These are phyloP conservation scores for Drosophila nannoptera DNA, from an alignment of 1,140 invertebrate genomes.

Conservation along the genomic window DNA sequence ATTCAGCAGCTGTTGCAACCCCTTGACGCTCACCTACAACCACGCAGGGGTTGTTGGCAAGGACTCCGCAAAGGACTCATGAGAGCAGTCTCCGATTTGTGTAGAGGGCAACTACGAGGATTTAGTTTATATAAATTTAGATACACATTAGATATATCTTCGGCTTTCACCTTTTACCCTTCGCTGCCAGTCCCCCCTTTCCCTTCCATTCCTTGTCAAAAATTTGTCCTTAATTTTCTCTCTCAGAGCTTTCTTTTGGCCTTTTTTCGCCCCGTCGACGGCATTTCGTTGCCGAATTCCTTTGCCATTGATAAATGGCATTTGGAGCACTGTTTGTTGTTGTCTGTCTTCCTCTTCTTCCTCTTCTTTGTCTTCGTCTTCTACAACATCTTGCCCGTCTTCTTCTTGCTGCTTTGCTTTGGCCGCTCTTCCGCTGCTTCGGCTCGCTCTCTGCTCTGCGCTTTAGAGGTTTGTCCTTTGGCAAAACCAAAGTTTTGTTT, in stretches of 20 bases:
- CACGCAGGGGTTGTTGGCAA: background rate
- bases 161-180: background rate
- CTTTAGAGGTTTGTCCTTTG: conserved; percentile 60
- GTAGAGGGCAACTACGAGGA: too few relatives aligned
- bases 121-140: background rate
- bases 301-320: conserved; percentile 72
- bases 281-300: conserved; percentile 63
- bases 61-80: too few relatives aligned
- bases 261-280: conserved; percentile 9
- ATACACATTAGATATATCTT: background rate
- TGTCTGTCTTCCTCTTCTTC: conserved; percentile 46
- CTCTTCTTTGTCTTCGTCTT: conserved; percentile 30
- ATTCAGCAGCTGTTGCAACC: background rate
- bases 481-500: conserved; percentile 63
- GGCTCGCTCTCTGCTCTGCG: conserved; percentile 29
- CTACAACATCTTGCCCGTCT: conserved; percentile 6
- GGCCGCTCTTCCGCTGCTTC: conserved; percentile 18
- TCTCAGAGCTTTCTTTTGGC: background rate
- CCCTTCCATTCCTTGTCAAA: background rate
- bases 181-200: conserved; percentile 2
- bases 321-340: conserved; percentile 63
- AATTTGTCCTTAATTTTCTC: conserved; percentile 4
- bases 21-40: background rate
- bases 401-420: conserved; percentile 31
- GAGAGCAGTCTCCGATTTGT: too few relatives aligned